Conservation (phyloP, 2,797 vertebrate genomes). For the Setipinna tenuifilis region DNA sequence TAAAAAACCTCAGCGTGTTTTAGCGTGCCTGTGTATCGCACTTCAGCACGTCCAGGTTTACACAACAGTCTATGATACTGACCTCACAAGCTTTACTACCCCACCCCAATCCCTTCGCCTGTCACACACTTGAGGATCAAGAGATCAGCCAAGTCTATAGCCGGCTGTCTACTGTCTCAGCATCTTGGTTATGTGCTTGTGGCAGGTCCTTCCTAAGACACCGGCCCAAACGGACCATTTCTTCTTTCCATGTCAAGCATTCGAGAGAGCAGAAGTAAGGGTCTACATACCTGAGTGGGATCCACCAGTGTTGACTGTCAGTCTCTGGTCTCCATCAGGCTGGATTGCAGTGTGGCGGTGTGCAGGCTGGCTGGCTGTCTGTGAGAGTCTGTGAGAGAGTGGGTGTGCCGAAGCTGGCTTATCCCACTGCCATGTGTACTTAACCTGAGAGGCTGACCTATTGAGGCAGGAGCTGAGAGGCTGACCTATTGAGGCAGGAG, state of each 20-base stretch:
- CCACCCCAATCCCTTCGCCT: slow-evolving; percentile 38
- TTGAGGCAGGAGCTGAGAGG: no score
- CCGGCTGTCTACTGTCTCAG: slow-evolving; percentile 29
- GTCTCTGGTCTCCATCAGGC: not conserved
- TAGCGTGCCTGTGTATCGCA: not conserved
- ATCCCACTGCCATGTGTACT: slow-evolving; percentile 60
- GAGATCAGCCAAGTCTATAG: slow-evolving; percentile 58
- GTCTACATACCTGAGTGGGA: not conserved
- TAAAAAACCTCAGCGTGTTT: not conserved
- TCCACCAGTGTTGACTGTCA: not conserved
- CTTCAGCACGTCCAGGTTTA: not conserved
- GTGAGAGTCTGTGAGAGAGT: slow-evolving; percentile 26
- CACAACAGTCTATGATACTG: not conserved
- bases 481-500: no score
- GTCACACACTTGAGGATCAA: slow-evolving; percentile 63
- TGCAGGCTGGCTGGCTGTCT: slow-evolving; percentile 28
- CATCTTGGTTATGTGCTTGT: not conserved
- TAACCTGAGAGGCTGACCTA: slow-evolving; percentile 44
- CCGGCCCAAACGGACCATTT: not conserved
- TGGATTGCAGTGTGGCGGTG: not conserved
- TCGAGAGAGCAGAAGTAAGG: not conserved
- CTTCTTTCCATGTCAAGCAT: not conserved
- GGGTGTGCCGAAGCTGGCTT: slow-evolving; percentile 52
- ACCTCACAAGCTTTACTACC: not conserved
- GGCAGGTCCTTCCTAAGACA: not conserved